Evolutionary conservation across 2,113 vertebrate genomes (phyloP).

Genomic region (Microcebus ravelobensis): DNA sequence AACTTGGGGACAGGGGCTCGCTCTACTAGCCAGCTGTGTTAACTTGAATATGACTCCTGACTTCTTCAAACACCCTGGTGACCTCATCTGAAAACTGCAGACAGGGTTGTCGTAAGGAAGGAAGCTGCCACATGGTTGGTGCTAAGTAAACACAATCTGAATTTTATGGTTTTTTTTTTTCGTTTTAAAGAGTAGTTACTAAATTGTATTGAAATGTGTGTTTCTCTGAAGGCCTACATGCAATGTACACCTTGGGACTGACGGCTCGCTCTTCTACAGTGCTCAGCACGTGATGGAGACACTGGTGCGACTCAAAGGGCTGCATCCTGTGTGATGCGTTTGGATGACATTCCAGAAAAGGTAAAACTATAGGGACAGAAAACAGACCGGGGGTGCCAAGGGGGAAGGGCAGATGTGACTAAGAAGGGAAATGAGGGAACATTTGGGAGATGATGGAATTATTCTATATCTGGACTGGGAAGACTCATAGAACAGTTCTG

Average conservation of each 20-base stretch:
- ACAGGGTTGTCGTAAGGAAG: background rate
- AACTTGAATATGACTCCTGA: background rate
- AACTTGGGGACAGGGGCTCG: background rate
- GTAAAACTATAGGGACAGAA: background rate
- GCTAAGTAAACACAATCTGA: background rate
- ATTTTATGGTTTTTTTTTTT: background rate
- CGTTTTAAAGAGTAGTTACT: background rate
- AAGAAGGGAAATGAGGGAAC: background rate
- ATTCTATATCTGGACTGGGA: background rate
- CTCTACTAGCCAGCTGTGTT: background rate
- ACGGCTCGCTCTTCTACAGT: background rate
- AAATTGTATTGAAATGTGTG: background rate
- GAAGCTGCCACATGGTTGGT: background rate
- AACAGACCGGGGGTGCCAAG: background rate
- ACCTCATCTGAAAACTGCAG: background rate
- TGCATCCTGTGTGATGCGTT: background rate
- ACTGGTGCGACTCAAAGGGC: background rate
- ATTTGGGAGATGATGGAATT: background rate
- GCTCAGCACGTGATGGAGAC: too few relatives aligned
- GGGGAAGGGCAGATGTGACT: background rate
- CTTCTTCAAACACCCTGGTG: background rate
- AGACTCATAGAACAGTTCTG: background rate
- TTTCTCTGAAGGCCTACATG: background rate
- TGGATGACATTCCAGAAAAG: background rate
- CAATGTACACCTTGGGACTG: background rate